A percentile compares a stretch with the other conserved stretches of the same genome.
Conservation (phyloP, 2,888 invertebrate genomes). For the Sinodicranocentrus sp. region DNA sequence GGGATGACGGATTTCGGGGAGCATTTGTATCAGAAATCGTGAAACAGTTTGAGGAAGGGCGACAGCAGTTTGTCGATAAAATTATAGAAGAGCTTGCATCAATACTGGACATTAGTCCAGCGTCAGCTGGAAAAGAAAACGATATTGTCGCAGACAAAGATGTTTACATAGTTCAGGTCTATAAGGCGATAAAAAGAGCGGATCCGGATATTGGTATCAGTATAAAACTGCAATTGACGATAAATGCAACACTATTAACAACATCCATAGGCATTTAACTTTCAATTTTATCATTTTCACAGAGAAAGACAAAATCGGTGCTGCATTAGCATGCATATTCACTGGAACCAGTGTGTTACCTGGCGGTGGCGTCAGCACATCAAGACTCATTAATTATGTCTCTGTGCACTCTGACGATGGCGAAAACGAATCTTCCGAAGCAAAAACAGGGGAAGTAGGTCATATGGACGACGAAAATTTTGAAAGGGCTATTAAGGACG, state of each 20-base stretch:
- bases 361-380: slow-evolving; percentile 14
- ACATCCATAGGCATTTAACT: no score
- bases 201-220: slow-evolving; percentile 4
- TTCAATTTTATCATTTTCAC: no score
- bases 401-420: neutral
- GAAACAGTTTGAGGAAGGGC: slow-evolving; percentile 13
- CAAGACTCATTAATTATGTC: slow-evolving; percentile 2
- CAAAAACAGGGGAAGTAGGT: neutral
- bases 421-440: neutral
- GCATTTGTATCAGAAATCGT: slow-evolving; percentile 10
- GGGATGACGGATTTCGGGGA: slow-evolving; percentile 30
- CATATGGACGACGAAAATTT: slow-evolving; percentile 12
- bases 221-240: no score
- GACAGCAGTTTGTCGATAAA: slow-evolving; percentile 6
- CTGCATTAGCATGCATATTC: slow-evolving; percentile 29
- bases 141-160: slow-evolving; percentile 15
- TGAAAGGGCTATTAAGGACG: slow-evolving; percentile 28
- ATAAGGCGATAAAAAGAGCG: neutral
- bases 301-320: slow-evolving; percentile 1
- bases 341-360: slow-evolving; percentile 2
- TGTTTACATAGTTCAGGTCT: neutral
- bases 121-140: neutral
- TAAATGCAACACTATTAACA: no score
- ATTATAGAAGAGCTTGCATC: neutral
- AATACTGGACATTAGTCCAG: neutral